Evolutionary conservation across 2,113 vertebrate genomes (phyloP).

Genomic region (Tamias sibiricus): DNA sequence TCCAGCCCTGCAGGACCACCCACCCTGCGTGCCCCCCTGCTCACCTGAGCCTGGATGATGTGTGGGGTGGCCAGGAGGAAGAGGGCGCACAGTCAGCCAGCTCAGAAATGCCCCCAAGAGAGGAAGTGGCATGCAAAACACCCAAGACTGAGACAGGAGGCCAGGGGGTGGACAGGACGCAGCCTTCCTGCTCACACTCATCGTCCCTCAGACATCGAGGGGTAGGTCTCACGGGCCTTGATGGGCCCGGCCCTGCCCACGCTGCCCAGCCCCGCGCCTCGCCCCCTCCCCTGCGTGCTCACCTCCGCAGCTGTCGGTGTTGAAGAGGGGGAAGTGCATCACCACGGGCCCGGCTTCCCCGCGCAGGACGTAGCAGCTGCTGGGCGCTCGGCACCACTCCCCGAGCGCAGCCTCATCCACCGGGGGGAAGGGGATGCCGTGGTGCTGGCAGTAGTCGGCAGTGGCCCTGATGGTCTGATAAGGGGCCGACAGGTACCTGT

Average conservation of each 20-base stretch:
- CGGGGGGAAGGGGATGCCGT: constrained; percentile 71
- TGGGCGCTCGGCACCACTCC: neutral
- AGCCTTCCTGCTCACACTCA: neutral
- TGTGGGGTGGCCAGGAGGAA: neutral
- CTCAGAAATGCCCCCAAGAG: neutral
- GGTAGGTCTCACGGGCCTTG: too few species aligned
- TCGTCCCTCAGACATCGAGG: neutral
- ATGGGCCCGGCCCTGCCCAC: neutral
- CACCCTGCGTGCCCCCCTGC: neutral
- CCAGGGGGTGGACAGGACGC: neutral
- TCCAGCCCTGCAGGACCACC: neutral
- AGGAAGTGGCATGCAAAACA: neutral
- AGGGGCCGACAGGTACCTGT: neutral
- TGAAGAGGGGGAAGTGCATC: constrained; percentile 83
- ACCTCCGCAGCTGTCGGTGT: constrained; percentile 75
- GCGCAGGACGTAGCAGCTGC: constrained; percentile 74
- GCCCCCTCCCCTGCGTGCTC: neutral
- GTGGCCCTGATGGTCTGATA: constrained; percentile 73
- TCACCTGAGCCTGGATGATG: neutral
- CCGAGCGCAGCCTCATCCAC: neutral
- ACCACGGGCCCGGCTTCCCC: constrained; percentile 52
- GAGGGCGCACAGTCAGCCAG: neutral
- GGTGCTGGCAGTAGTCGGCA: constrained; percentile 47
- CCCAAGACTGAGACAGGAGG: neutral
- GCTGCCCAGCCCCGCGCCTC: too few species aligned